phyloP scores from a whole-genome alignment of 2,797 vertebrate genomes.

The Glossophaga mutica region DNA sequence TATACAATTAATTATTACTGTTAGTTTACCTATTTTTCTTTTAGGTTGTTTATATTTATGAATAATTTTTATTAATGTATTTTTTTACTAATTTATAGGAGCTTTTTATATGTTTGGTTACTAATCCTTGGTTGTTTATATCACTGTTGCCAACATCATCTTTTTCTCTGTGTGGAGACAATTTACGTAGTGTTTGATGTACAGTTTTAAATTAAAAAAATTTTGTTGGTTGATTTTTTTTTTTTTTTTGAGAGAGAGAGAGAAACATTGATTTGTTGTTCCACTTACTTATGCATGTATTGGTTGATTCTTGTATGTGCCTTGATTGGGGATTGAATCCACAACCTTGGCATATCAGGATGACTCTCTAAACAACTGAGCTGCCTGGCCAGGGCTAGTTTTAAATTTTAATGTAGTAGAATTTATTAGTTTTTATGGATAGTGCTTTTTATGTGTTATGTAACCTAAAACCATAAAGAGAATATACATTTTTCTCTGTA shows the following conservation, averaged over 20 bases:
- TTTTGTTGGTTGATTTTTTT: no score
- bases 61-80: not conserved
- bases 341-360: no score
- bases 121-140: not conserved
- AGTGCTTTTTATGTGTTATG: not conserved
- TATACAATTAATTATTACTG: no score
- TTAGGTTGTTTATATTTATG: not conserved
- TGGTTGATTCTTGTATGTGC: no score
- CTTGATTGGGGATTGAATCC: no score
- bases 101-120: not conserved
- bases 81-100: not conserved
- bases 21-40: not conserved
- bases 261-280: no score
- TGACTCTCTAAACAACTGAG: no score
- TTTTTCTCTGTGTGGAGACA: not conserved
- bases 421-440: not conserved
- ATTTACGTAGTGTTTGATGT: not conserved
- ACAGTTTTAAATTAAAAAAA: not conserved
- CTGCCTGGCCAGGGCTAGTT: no score
- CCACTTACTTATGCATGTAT: no score
- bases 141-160: not conserved
- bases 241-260: no score
- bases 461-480: not conserved
- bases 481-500: not conserved
- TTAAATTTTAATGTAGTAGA: not conserved